Evolutionary conservation across 2,888 invertebrate species (phyloP), one percentile per base, ranked within the genome.

Genomic region (Chymomyza caudatula): DNA sequence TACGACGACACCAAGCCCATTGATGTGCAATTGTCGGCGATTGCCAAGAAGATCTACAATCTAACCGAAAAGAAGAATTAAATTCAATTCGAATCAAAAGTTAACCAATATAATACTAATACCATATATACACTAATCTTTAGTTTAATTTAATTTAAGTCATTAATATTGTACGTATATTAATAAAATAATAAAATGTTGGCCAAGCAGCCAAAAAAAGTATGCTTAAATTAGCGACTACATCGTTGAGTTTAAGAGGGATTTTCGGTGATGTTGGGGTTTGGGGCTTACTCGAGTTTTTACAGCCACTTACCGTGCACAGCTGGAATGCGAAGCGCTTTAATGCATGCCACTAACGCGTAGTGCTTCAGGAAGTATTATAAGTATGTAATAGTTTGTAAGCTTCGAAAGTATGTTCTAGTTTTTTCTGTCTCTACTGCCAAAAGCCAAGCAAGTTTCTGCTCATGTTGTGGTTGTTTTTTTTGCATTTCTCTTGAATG

Each of bases 1-100:
- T 97, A 97, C 88, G 97, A 98, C 84, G 95, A 96, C 88, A 96
- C 96, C 19, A 95, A 96, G 88, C 96, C 97, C 17, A 96, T 97
- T 87, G 96, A 97, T 89, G 95, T 96, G 92, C 94, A 95, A 88
- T 91, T 96, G 43, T 97, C 97, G 53, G 95, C 94, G 2, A 96
- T 97, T 60, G 96, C 96, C 57, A 95, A 94, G 88, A 95, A 96
- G 89, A 95, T 90, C 37, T 90, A 90, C 76, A 90, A 90, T 82
- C 82, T 90, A 72, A 90, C 90, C 58, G 90, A 90, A 67, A 89
- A 89, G 77, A 90, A 90, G 72, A 88, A 88, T 74, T 89, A 89
- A 88, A 85, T 85, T 85, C 79, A 72, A 59, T n/a, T 43, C 4
- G 15, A 19, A 23, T 25, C 58, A 57, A 57, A 65, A 22, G 49